Base-by-base conservation (phyloP, 2,888 invertebrate species). In the Cephus nigrinus region DNA sequence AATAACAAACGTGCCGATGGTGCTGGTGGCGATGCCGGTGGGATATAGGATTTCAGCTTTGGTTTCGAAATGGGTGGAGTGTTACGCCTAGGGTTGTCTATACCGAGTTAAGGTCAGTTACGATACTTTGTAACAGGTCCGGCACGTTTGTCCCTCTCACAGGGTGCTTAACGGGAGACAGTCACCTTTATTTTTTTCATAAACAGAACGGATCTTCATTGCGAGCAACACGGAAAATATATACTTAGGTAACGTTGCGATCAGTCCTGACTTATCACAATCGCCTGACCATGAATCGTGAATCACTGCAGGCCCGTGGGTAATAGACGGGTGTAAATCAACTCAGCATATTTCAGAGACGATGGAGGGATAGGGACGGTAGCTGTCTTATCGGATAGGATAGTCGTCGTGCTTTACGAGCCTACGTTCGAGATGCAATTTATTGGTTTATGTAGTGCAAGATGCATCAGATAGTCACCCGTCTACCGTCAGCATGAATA, bases 381-480 rank as follows among this genome's bases (percentile, higher is more conserved):
- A 32, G 32, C 71, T 33, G 9, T 71, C 71, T 71, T 71, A 31
- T 71, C 71, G 33, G 33, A 71, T 71, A 33, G 31, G 71, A 31
- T 31, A 32, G 31, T 32, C 11, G 12, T 30, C 69, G 31, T 1
- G 71, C 23, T 31, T 71, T 71, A 33, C 71, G 71, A 31, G 12
- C 1, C 15, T 33, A 71, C 71, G 71, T 15, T 71, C 71, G 9
- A 71, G 71, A 71, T 32, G 71, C 71, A 32, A 71, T 71, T 71
- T 71, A 71, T 71, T 15, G 71, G 71, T 71, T 71, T 71, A 71
- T 33, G 32, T 23, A 55, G 55, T 55, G 55, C 55, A 55, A 55
- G 55, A 55, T 55, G 23, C 55, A 23, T 15, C 55, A 1, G 55
- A 55, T 55, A 55, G 55, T 23, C 55, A 55, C 23, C 23, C 4